Percentiles rank a stretch among this genome's conserved stretches.
Evolutionary conservation across 2,888 invertebrate genomes (phyloP).

Genomic region (Lochmaea crataegi): DNA sequence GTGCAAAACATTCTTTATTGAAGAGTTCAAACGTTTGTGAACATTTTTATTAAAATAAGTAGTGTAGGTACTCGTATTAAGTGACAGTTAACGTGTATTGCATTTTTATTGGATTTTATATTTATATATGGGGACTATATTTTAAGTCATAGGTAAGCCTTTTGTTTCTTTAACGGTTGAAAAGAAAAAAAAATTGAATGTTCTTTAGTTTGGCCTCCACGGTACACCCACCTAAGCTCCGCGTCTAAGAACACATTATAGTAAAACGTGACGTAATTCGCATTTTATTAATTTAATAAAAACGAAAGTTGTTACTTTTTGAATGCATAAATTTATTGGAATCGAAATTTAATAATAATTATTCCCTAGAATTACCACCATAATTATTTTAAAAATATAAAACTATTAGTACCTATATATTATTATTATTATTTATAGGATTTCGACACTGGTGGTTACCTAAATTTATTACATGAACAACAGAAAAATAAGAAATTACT

Average conservation of each 20-base stretch:
- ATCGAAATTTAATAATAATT: not conserved
- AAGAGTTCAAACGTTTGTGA: constrained; percentile 12
- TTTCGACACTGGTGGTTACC: too few species aligned
- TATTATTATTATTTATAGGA: too few species aligned
- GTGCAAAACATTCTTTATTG: constrained; percentile 5
- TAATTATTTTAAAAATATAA: not conserved
- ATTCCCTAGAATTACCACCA: not conserved
- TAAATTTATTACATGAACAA: too few species aligned
- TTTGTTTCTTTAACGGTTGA: constrained; percentile 2
- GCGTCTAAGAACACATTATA: constrained; percentile 5
- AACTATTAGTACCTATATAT: too few species aligned
- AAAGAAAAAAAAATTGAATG: not conserved
- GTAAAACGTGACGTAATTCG: constrained; percentile 16
- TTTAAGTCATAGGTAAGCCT: constrained; percentile 19
- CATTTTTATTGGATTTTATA: constrained; percentile 11
- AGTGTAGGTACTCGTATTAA: not conserved
- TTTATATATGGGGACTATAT: constrained; percentile 12
- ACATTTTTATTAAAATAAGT: constrained; percentile 14
- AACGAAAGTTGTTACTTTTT: not conserved
- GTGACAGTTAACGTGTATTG: constrained; percentile 13
- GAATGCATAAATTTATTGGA: too few species aligned
- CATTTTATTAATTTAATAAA: not conserved
- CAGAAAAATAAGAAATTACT: not conserved
- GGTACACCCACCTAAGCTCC: constrained; percentile 24
- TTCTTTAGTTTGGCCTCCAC: constrained; percentile 23